Evolutionary conservation across 2,797 vertebrate genomes (phyloP), one percentile per base, ranked within the genome.

Genomic region (Chanos chanos): DNA sequence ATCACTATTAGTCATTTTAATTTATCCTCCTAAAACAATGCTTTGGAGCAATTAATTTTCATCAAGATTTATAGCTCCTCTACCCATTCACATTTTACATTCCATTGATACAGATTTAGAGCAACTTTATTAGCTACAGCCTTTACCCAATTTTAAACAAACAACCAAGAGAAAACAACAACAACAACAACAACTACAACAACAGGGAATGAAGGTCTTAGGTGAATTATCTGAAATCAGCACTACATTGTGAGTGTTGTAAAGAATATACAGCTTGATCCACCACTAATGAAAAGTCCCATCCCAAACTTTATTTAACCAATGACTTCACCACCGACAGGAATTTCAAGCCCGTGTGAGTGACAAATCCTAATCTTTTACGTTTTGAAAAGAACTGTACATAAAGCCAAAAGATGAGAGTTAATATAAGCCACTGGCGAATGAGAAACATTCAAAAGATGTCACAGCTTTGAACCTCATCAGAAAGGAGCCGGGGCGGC

Each of bases 21-120:
- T 62, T 56, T 16, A 62, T 56, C 61, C 70, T 61, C 21, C 62
- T 61, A 71, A 64, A 71, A 66, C 41, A 48, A 50, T 58, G 49
- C 59, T 36, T 51, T 18, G 13, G 37, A 55, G 31, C 44, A 55
- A 57, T 37, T 45, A 60, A 56, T 41, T 56, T 6, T 28, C 39
- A n/a, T 51, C 34, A 47, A 55, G 40, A 39, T 5, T 28, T 54
- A 48, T 47, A 54, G 25, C 43, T 28, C 27, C 34, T 51, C 5
- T 16, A 65, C 7, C 33, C 28, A 39, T 40, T 21, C 55, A 7
- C 5, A 36, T 24, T 47, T 55, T 40, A 72, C 31, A 45, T 25
- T 47, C 44, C 43, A 66, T 56, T 6, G 44, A 10, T 28, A 33
- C 43, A 4, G 4, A 41, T 25, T 36, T 27, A 31, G 18, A 51